phyloP scores from a whole-genome alignment of 2,888 invertebrate species.

The Drosophila borealis region DNA sequence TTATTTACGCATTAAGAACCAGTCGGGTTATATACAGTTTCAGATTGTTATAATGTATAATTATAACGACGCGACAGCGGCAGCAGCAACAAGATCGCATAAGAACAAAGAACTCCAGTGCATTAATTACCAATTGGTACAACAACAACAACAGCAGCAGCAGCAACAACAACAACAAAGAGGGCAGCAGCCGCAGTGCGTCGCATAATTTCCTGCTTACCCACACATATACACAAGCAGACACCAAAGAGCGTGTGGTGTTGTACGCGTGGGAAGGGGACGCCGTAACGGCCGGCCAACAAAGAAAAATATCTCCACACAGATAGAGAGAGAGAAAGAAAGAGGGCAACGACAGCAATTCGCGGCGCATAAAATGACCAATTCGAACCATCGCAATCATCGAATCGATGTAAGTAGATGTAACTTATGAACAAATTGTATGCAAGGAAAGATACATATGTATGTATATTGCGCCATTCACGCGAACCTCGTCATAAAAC shows the following conservation, averaged over 20 bases:
- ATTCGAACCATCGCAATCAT: conserved; percentile 70
- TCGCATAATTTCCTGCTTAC: conserved; percentile 76
- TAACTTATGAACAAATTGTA: conserved; percentile 12
- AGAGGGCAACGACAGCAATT: conserved; percentile 62
- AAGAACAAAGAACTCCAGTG: conserved; percentile 63
- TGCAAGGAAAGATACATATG: conserved; percentile 5
- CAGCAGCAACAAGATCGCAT: conserved; percentile 39
- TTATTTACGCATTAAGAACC: conserved; percentile 74
- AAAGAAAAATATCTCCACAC: conserved; percentile 62
- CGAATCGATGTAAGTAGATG: conserved; percentile 73
- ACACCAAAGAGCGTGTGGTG: conserved; percentile 49
- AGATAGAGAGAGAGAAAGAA: conserved; percentile 22
- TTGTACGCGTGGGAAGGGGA: conserved; percentile 60
- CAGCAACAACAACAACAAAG: conserved; percentile 23
- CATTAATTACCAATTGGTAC: conserved; percentile 50
- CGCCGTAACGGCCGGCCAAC: conserved; percentile 61
- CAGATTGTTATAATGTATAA: conserved; percentile 64
- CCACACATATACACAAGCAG: conserved; percentile 44
- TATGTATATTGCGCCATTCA: conserved; percentile 9
- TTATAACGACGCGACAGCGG: conserved; percentile 53
- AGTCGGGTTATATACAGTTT: conserved; percentile 39
- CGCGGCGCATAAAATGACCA: conserved; percentile 74
- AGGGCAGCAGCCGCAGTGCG: conserved; percentile 58
- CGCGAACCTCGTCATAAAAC: conserved; percentile 11
- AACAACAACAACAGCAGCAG: conserved; percentile 35